phyloP scores from a whole-genome alignment of 2,797 vertebrate genomes.

The Myoxocephalus aenaeus region DNA sequence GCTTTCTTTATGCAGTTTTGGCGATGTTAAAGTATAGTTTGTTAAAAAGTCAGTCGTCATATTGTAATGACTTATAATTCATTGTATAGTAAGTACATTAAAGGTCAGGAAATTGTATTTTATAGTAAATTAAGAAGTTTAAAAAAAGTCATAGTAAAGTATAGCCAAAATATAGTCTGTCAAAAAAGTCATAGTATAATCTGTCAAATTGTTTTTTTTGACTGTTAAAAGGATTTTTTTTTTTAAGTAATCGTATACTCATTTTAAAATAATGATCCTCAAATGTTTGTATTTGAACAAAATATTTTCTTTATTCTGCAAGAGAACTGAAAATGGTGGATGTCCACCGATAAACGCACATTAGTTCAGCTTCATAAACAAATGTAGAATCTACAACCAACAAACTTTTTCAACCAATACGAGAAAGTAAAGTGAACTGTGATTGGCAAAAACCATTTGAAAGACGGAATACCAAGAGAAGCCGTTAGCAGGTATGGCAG shows the following conservation, averaged over 20 bases:
- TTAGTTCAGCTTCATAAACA: slow-evolving; percentile 80
- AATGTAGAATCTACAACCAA: slow-evolving; percentile 83
- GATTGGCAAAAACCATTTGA: slow-evolving; percentile 58
- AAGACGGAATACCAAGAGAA: slow-evolving; percentile 73
- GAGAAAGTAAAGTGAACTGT: slow-evolving; percentile 72
- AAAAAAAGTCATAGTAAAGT: too few relatives aligned
- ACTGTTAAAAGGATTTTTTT: too few relatives aligned
- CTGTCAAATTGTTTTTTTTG: too few relatives aligned
- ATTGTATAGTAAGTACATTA: too few relatives aligned
- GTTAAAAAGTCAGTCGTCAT: too few relatives aligned
- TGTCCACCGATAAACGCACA: slow-evolving; percentile 82
- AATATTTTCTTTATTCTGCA: slow-evolving; percentile 88
- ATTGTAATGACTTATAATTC: too few relatives aligned
- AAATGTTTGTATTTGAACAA: slow-evolving; percentile 78
- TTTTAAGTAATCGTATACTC: too few relatives aligned
- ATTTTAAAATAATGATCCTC: slow-evolving; percentile 3
- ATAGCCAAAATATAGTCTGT: too few relatives aligned
- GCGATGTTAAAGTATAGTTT: too few relatives aligned
- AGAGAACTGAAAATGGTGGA: slow-evolving; percentile 83
- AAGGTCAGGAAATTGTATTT: too few relatives aligned
- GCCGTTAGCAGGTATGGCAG: slow-evolving; percentile 51
- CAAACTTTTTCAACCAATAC: slow-evolving; percentile 83
- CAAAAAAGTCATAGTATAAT: neutral
- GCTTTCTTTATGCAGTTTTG: too few relatives aligned
- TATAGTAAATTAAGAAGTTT: too few relatives aligned